These are phyloP conservation scores for Himantopus leucocephalus DNA, from an alignment of 2,113 vertebrate genomes.

Conservation along the genomic window DNA sequence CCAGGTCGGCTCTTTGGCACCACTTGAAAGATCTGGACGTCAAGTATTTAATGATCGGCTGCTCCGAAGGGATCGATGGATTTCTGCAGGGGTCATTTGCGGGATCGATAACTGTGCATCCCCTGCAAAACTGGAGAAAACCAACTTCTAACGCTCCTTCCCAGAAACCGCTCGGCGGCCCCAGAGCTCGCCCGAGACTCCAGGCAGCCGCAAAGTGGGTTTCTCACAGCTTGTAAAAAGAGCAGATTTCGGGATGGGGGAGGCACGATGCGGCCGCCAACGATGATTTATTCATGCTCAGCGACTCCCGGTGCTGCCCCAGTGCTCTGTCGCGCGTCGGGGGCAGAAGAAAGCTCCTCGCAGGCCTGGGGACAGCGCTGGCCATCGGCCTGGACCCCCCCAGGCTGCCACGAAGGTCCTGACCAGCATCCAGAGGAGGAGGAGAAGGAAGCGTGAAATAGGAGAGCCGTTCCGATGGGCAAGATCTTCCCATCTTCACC, in stretches of 20 bases:
- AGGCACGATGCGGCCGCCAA: not conserved
- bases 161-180: not conserved
- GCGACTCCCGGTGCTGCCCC: not conserved
- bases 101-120: constrained; percentile 64
- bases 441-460: not conserved
- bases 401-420: not conserved
- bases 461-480: not conserved
- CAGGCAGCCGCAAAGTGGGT: not conserved
- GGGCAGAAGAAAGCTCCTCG: not conserved
- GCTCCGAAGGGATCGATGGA: constrained; percentile 69
- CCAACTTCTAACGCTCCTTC: constrained; percentile 51
- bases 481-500: not conserved
- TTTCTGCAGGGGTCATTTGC: constrained; percentile 64
- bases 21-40: constrained; percentile 52
- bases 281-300: not conserved
- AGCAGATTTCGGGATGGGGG: not conserved
- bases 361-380: not conserved
- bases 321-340: not conserved
- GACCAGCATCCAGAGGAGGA: not conserved
- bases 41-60: constrained; percentile 51
- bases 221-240: not conserved
- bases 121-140: constrained; percentile 60
- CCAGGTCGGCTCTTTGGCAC: constrained; percentile 68
- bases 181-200: not conserved
- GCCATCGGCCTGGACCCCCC: not conserved